phyloP scores from a whole-genome alignment of 2,797 vertebrate species.

The Chloroceryle inda region DNA sequence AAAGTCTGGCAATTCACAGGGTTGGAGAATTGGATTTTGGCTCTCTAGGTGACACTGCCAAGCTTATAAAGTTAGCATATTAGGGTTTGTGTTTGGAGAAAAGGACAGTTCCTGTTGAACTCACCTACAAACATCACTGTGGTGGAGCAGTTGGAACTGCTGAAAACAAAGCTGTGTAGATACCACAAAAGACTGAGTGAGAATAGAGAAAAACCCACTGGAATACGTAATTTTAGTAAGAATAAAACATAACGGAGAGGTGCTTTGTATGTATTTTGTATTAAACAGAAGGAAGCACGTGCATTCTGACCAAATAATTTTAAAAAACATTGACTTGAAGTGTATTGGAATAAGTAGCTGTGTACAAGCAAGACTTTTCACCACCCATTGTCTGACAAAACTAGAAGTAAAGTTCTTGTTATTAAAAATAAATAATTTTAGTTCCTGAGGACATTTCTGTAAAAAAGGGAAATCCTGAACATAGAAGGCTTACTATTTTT shows the following conservation, averaged over 20 bases:
- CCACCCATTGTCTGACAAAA: background rate
- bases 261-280: background rate
- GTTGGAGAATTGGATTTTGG: background rate
- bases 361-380: background rate
- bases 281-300: background rate
- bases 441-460: background rate
- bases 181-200: background rate
- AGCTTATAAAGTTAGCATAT: background rate
- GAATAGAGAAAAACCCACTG: background rate
- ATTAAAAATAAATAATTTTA: background rate
- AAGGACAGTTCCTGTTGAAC: background rate
- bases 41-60: background rate
- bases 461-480: conserved; percentile 24
- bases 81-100: background rate
- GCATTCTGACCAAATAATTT: background rate
- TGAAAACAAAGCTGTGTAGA: background rate
- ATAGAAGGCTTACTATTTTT: conserved; percentile 19
- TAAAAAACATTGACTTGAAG: background rate
- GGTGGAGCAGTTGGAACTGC: background rate
- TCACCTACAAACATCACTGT: background rate
- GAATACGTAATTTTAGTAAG: background rate
- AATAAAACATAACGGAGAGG: background rate
- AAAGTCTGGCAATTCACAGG: background rate
- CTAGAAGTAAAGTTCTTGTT: background rate
- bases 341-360: background rate